Evolutionary conservation across 2,797 vertebrate genomes (phyloP).

Genomic region (Darevskia mixta): DNA sequence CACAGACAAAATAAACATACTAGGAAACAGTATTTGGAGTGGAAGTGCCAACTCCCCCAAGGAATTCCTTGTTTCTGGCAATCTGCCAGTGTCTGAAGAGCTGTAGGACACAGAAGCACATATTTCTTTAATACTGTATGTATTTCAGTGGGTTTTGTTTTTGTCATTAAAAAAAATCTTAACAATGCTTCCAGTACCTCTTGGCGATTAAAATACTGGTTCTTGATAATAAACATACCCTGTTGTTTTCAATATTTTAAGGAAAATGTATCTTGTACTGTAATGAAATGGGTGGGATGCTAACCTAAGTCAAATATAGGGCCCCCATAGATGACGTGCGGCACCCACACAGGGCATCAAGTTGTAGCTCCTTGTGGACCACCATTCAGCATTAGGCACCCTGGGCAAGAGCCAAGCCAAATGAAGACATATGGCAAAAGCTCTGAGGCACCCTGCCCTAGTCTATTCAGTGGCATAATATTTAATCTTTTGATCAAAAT

Average conservation of each 20-base stretch:
- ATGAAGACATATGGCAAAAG: background rate
- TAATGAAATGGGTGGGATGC: background rate
- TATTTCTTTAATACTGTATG: slow-evolving; percentile 25
- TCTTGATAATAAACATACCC: background rate
- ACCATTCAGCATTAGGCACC: background rate
- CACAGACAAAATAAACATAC: slow-evolving; percentile 33
- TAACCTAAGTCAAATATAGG: too few relatives aligned
- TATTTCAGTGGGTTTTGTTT: background rate
- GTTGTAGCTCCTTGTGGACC: background rate
- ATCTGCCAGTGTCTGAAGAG: background rate
- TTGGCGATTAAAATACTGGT: background rate
- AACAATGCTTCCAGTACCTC: background rate
- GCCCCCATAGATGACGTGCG: too few relatives aligned
- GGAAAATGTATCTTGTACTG: background rate
- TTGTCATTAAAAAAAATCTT: background rate
- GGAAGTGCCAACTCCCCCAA: background rate
- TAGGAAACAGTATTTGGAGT: background rate
- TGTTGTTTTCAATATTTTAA: background rate
- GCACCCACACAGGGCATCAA: too few relatives aligned
- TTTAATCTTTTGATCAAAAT: too few relatives aligned
- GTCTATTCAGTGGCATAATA: too few relatives aligned
- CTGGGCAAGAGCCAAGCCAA: background rate
- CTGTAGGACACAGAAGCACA: background rate
- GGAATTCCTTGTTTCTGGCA: background rate
- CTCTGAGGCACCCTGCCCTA: too few relatives aligned